Evolutionary conservation across 1,140 invertebrate species (phyloP), one percentile per base, ranked within the genome.

Genomic region (Drosophila albomicans): DNA sequence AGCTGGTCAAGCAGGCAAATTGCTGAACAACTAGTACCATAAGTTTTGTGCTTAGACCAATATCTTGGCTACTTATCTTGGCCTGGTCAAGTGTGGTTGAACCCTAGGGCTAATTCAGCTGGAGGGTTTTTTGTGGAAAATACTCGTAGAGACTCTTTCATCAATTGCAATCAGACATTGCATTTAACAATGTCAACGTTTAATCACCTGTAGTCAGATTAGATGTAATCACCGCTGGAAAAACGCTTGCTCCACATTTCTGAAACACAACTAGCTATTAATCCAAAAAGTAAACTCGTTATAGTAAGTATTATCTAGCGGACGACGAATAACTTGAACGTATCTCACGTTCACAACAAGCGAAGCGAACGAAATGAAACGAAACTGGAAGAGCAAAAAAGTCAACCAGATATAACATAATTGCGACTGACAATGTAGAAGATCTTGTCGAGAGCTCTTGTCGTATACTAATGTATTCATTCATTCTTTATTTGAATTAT

Each of bases 1-100:
- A 62, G 61, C 69, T 62, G 65, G 75, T 62, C 75, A 74, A 63
- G 51, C 70, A 66, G 46, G 52, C 77, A 75, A 79, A 63, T 69
- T 61, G 71, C 67, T 46, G 58, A 69, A 43, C 57, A 54, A 51
- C 54, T 25, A 32, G 7, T n/a, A 25, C 64, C 61, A 61, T 48
- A 61, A 67, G 13, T 57, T 25, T 25, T 58, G 30, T 32, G 46
- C 32, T 56, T 64, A 35, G 7, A 48, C 28, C 0, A 20, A 28
- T 20, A 15, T 25, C 20, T 67, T 25, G 28, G 46, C 20, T 16
- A 46, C 10, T 32, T 32, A 30, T 30, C 35, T 15, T 46, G 28
- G 41, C 43, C 43, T 57, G 28, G 20, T 49, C 51, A 32, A 54
- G 30, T 54, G 41, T 46, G 41, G 15, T 45, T 56, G 68, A 67